Evolutionary conservation across 64 coral and sea anemone genomes (phyloP).

Genomic region (Astreopora myriophthalma): DNA sequence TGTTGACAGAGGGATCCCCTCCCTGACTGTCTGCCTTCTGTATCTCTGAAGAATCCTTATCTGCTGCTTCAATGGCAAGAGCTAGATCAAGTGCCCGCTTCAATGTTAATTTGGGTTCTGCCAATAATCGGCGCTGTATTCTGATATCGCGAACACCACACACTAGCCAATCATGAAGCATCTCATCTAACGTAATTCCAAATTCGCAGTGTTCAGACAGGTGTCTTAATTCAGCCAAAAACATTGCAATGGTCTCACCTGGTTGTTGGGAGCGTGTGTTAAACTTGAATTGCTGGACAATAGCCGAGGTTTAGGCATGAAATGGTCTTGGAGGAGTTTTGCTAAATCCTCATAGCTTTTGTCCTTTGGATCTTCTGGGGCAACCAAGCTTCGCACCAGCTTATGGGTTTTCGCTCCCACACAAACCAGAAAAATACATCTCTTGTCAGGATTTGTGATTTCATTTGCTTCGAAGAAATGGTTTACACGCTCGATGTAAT

Average conservation of each 20-base stretch:
- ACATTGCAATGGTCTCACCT: constrained; percentile 1
- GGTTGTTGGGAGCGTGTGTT: too few relatives aligned
- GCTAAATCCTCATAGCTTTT: too few relatives aligned
- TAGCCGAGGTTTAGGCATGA: too few relatives aligned
- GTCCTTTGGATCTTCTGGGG: too few relatives aligned
- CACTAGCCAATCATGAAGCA: neutral
- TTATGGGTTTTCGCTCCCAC: too few relatives aligned
- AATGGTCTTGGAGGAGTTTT: too few relatives aligned
- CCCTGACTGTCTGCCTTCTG: neutral
- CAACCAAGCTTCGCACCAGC: too few relatives aligned
- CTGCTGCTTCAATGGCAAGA: constrained; percentile 32
- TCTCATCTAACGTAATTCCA: neutral
- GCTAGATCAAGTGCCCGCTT: constrained; percentile 38
- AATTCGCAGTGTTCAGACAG: constrained; percentile 38
- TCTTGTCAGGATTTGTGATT: too few relatives aligned
- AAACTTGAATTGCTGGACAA: neutral
- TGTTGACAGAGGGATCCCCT: neutral
- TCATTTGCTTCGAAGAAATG: too few relatives aligned
- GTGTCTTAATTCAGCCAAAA: constrained; percentile 15
- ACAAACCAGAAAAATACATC: too few relatives aligned
- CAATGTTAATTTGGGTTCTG: constrained; percentile 26
- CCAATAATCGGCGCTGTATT: constrained; percentile 24
- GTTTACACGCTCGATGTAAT: too few relatives aligned
- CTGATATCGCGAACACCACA: constrained; percentile 6
- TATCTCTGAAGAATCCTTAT: constrained; percentile 8